Evolutionary conservation across 1,140 invertebrate species (phyloP), one percentile per base, ranked within the genome.

Genomic region (Drosophila guanche): DNA sequence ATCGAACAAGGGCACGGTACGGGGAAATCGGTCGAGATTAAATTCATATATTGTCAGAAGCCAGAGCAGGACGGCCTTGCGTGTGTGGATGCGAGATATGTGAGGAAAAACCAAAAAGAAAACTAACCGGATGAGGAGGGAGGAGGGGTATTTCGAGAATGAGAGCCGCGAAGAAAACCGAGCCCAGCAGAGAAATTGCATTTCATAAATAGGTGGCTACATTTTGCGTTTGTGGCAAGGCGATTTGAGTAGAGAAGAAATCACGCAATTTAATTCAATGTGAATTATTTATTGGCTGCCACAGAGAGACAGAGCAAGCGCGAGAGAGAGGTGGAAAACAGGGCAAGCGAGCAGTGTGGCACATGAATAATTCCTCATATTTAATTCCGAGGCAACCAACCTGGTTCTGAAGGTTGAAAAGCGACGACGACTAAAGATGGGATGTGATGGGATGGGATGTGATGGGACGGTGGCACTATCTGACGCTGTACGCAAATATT

Each of bases 281-380:
- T 74, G 73, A 81, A 85, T 85, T 86, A 85, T 85, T 79, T 78
- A 86, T 84, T 85, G 73, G 79, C 72, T 79, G 61, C 45, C 61
- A 81, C 70, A 52, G 50, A 63, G 45, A 42, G 46, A 45, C 46
- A 42, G 40, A 8, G n/a, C 10, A 22, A 5, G 42, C 2, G 50
- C 12, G 14, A 27, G 27, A 12, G n/a, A 33, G n/a, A 41, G 10
- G 52, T 43, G 58, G 22, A 12, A 7, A n/a, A 16, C 51, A 52
- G 42, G 40, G 52, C 23, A 60, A 45, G 47, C 41, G 29, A 22
- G 42, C 27, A n/a, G 43, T 22, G 53, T 16, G 69, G 37, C 63
- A 42, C 55, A 73, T 80, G 70, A 86, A 85, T 84, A 84, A 84
- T 80, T 80, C 71, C 62, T 42, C 51, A 25, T 50, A 62, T 55